phyloP scores from a whole-genome alignment of 1,140 invertebrate species.

The Danaus melanippus region DNA sequence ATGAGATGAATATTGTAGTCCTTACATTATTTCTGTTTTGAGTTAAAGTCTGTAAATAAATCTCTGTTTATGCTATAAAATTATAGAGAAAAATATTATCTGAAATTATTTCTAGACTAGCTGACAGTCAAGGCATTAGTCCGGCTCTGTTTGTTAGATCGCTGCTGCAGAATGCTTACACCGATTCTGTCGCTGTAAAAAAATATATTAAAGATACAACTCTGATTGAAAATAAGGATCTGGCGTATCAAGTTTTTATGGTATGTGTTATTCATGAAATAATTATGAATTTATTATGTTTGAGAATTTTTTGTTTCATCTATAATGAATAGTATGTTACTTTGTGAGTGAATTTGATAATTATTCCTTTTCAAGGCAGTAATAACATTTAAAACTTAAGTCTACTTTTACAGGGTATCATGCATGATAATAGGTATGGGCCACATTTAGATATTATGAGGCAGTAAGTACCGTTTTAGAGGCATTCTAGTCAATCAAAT shows the following conservation, averaged over 20 bases:
- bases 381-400: too few species aligned
- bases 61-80: too few species aligned
- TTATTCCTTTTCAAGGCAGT: too few species aligned
- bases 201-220: constrained; percentile 80
- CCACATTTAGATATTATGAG: constrained; percentile 82
- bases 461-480: constrained; percentile 53
- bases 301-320: too few species aligned
- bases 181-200: constrained; percentile 55
- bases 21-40: too few species aligned
- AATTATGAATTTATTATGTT: background rate
- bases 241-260: constrained; percentile 84
- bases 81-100: too few species aligned
- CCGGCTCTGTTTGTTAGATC: constrained; percentile 63
- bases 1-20: too few species aligned
- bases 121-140: constrained; percentile 56
- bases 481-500: constrained; percentile 2
- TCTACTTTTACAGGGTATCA: constrained; percentile 71
- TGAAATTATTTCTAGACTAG: constrained; percentile 40
- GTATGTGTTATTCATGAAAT: constrained; percentile 65
- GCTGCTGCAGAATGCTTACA: constrained; percentile 52
- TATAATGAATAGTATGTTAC: too few species aligned
- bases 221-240: constrained; percentile 78
- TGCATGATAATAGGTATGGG: constrained; percentile 85
- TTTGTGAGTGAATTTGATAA: too few species aligned
- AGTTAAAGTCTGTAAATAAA: too few species aligned